These are phyloP conservation scores for Oligia fasciuncula DNA, from an alignment of 2,888 invertebrate genomes.

Conservation along the genomic window DNA sequence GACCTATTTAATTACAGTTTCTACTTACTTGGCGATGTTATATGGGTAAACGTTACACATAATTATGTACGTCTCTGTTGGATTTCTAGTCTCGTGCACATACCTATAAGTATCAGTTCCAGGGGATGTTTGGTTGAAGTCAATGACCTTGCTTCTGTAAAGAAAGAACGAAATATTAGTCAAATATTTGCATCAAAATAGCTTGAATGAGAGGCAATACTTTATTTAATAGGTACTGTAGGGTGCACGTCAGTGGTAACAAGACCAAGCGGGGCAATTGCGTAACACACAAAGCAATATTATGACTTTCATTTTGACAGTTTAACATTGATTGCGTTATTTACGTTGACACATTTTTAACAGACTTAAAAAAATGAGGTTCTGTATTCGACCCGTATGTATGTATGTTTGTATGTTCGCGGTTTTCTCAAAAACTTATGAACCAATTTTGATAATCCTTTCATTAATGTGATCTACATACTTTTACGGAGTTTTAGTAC, in stretches of 20 bases:
- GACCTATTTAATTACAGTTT: constrained; percentile 41
- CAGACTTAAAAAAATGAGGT: too few relatives aligned
- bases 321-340: too few relatives aligned
- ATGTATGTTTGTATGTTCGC: too few relatives aligned
- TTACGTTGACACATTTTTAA: too few relatives aligned
- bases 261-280: too few relatives aligned
- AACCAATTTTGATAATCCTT: too few relatives aligned
- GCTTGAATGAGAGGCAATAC: neutral
- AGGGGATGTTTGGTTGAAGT: neutral
- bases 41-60: neutral
- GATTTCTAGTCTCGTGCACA: constrained; percentile 13
- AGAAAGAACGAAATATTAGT: neutral
- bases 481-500: too few relatives aligned
- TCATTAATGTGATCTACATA: too few relatives aligned
- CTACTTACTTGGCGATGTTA: neutral
- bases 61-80: neutral
- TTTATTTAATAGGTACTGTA: neutral
- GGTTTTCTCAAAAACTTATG: too few relatives aligned
- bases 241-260: neutral
- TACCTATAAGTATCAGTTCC: neutral
- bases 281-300: too few relatives aligned
- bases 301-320: too few relatives aligned
- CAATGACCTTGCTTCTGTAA: neutral
- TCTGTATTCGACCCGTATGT: too few relatives aligned
- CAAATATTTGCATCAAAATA: neutral